phyloP scores from a whole-genome alignment of 2,797 vertebrate species.

The Brachymystax lenok region DNA sequence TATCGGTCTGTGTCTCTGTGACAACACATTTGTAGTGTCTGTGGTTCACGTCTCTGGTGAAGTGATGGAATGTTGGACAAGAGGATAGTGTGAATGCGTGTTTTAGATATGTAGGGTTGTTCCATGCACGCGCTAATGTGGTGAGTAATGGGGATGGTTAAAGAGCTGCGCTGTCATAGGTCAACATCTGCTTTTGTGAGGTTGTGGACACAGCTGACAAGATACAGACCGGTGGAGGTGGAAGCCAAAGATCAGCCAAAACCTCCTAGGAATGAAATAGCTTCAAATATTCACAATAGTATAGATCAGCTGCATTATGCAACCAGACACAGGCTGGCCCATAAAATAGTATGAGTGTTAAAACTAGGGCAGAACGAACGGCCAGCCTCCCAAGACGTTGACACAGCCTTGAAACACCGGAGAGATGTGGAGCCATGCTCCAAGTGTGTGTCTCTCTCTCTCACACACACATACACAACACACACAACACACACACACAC shows the following conservation, averaged over 20 bases:
- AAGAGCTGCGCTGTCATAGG: background rate
- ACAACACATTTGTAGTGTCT: background rate
- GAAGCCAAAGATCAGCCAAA: background rate
- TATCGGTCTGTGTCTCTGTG: background rate
- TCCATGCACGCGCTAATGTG: background rate
- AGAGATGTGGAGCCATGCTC: slow-evolving; percentile 50
- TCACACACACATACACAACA: background rate
- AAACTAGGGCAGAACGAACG: slow-evolving; percentile 65
- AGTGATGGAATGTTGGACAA: background rate
- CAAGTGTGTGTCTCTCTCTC: slow-evolving; percentile 43
- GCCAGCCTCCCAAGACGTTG: slow-evolving; percentile 63
- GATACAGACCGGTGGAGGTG: background rate
- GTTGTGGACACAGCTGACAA: background rate
- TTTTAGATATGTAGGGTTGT: background rate
- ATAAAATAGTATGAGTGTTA: slow-evolving; percentile 69
- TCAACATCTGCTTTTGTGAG: background rate
- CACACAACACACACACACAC: background rate
- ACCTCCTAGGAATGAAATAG: slow-evolving; percentile 23
- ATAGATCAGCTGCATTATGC: slow-evolving; percentile 63
- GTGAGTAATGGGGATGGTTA: background rate
- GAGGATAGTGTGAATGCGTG: background rate
- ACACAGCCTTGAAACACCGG: slow-evolving; percentile 52
- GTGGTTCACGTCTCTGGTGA: background rate
- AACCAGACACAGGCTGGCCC: slow-evolving; percentile 63
- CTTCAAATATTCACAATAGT: slow-evolving; percentile 48